Conservation (phyloP, 2,888 invertebrate genomes). For the Cephus rjabovi region DNA sequence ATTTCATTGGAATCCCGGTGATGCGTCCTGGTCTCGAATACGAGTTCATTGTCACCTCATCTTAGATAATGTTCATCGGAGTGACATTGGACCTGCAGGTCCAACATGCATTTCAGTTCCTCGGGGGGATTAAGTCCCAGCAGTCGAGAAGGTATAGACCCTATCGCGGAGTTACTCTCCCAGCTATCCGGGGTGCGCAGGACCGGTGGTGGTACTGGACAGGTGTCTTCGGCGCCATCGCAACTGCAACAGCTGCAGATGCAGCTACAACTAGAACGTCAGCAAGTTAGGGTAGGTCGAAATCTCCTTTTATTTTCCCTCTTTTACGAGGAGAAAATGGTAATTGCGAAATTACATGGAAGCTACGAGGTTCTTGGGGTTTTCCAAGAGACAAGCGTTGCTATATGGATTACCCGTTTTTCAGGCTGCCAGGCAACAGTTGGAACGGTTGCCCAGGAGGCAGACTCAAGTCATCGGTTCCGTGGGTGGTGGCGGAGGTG, state of each 20-base stretch:
- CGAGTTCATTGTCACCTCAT: slow-evolving; percentile 29
- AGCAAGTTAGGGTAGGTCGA: slow-evolving; percentile 78
- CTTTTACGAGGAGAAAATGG: neutral
- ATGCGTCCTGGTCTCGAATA: neutral
- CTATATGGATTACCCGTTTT: neutral
- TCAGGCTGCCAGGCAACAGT: slow-evolving; percentile 86
- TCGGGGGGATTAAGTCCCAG: slow-evolving; percentile 89
- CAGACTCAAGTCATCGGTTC: slow-evolving; percentile 74
- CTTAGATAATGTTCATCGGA: slow-evolving; percentile 45
- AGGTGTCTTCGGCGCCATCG: slow-evolving; percentile 74
- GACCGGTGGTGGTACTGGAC: slow-evolving; percentile 69
- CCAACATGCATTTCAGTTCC: slow-evolving; percentile 96
- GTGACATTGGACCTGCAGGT: slow-evolving; percentile 61
- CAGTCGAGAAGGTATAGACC: slow-evolving; percentile 94
- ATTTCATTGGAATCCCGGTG: neutral
- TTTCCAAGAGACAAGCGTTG: neutral
- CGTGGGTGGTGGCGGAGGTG: slow-evolving; percentile 68
- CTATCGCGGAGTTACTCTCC: slow-evolving; percentile 94
- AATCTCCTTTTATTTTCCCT: neutral
- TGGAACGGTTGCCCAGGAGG: slow-evolving; percentile 89
- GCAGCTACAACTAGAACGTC: slow-evolving; percentile 91
- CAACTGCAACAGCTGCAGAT: slow-evolving; percentile 95
- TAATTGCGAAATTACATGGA: neutral
- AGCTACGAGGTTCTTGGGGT: neutral
- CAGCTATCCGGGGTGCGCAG: slow-evolving; percentile 95